Evolutionary conservation across 2,113 vertebrate genomes (phyloP).

Genomic region (Bostrychus sinensis): DNA sequence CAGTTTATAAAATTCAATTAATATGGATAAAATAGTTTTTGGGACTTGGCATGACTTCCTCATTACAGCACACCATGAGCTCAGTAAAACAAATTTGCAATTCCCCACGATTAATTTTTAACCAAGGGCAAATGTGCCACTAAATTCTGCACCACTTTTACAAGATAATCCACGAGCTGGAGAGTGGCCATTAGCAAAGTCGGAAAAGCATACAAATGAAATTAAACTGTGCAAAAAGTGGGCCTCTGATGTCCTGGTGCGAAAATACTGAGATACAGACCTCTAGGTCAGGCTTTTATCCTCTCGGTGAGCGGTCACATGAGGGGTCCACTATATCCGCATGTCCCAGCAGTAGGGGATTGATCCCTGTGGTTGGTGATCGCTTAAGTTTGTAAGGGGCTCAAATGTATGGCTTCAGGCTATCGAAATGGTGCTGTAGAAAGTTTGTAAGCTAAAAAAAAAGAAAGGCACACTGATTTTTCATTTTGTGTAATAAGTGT

Average conservation of each 20-base stretch:
- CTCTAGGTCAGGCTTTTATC: conserved; percentile 36
- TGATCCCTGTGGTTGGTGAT: conserved; percentile 28
- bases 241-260: conserved; percentile 2
- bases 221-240: neutral
- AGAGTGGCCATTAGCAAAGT: conserved; percentile 12
- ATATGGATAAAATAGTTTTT: neutral
- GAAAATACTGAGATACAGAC: conserved; percentile 13
- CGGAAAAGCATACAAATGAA: conserved; percentile 2
- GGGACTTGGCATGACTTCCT: neutral
- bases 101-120: neutral
- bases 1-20: neutral
- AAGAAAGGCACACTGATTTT: no score
- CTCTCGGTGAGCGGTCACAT: conserved; percentile 30
- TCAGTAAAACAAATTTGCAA: neutral
- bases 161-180: conserved; percentile 5
- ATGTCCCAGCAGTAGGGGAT: conserved; percentile 46
- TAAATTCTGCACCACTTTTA: conserved; percentile 5
- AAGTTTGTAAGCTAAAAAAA: no score
- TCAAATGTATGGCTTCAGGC: neutral
- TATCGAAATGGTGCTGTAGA: neutral
- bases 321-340: conserved; percentile 21
- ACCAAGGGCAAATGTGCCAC: neutral
- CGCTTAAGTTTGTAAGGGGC: conserved; percentile 26
- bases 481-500: no score
- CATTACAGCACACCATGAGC: neutral